phyloP scores from a whole-genome alignment of 1,140 invertebrate species.

The Leptoteleia sp. region DNA sequence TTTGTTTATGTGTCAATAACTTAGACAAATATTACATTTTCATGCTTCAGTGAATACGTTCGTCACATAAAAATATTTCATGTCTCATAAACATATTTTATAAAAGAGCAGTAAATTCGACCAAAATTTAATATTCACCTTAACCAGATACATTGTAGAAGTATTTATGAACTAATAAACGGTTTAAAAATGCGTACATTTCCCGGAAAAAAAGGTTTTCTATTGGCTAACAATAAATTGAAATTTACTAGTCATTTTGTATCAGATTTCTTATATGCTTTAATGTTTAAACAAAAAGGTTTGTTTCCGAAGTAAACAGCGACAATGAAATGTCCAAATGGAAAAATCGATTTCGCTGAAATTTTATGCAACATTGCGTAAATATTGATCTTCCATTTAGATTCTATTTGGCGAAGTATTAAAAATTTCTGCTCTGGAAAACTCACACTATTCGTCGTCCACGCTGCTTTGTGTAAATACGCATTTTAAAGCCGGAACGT shows the following conservation, averaged over 20 bases:
- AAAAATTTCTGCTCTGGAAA: slow-evolving; percentile 5
- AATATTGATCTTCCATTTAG: slow-evolving; percentile 21
- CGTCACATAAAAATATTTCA: slow-evolving; percentile 15
- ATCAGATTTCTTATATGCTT: too few relatives aligned
- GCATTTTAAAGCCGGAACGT: background rate
- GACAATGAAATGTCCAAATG: slow-evolving; percentile 1
- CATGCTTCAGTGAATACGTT: background rate
- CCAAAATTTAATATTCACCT: background rate
- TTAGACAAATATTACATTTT: background rate
- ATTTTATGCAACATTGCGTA: slow-evolving; percentile 5
- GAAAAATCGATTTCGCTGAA: slow-evolving; percentile 13
- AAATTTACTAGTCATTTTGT: too few relatives aligned
- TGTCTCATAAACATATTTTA: slow-evolving; percentile 20
- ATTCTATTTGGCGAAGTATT: slow-evolving; percentile 6
- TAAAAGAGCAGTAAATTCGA: background rate
- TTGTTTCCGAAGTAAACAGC: too few relatives aligned
- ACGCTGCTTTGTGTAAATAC: slow-evolving; percentile 1
- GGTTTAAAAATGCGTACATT: too few relatives aligned
- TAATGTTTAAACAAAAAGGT: too few relatives aligned
- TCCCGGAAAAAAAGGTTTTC: too few relatives aligned
- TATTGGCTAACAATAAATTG: too few relatives aligned
- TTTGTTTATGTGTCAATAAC: slow-evolving; percentile 31
- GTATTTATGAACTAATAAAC: too few relatives aligned
- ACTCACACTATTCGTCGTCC: background rate
- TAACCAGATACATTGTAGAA: background rate